Conservation (phyloP, 2,797 vertebrate genomes). For the Diplodus puntazzo region DNA sequence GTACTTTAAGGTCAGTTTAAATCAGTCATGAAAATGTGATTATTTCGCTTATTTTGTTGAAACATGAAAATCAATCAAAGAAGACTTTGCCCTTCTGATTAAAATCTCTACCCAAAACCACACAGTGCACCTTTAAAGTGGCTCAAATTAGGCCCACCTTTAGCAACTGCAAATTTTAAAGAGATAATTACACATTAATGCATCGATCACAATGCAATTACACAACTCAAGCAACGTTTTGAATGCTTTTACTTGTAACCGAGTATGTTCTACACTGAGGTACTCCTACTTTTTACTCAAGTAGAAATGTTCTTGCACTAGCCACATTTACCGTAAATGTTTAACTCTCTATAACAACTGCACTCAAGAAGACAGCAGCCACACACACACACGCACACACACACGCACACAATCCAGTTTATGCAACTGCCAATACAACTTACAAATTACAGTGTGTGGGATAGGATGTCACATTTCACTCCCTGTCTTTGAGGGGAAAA, state of each 20-base stretch:
- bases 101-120: too few relatives aligned
- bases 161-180: background rate
- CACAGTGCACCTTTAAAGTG: background rate
- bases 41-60: too few relatives aligned
- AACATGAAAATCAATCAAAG: too few relatives aligned
- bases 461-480: slow-evolving; percentile 69
- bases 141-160: background rate
- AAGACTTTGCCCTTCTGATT: too few relatives aligned
- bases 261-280: background rate
- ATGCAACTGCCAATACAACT: slow-evolving; percentile 62
- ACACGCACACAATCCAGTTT: slow-evolving; percentile 38
- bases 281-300: background rate
- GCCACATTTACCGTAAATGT: slow-evolving; percentile 17
- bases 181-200: background rate
- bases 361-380: slow-evolving; percentile 4
- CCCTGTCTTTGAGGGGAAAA: slow-evolving; percentile 55
- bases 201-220: background rate
- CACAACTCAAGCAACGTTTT: background rate
- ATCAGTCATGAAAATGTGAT: too few relatives aligned
- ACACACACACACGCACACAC: slow-evolving; percentile 36
- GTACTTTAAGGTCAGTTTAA: too few relatives aligned
- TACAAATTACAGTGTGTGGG: slow-evolving; percentile 65
- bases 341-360: slow-evolving; percentile 23
- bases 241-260: background rate
- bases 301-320: background rate